These are phyloP conservation scores for Lysandra coridon DNA, from an alignment of 2,888 invertebrate genomes.

Conservation along the genomic window DNA sequence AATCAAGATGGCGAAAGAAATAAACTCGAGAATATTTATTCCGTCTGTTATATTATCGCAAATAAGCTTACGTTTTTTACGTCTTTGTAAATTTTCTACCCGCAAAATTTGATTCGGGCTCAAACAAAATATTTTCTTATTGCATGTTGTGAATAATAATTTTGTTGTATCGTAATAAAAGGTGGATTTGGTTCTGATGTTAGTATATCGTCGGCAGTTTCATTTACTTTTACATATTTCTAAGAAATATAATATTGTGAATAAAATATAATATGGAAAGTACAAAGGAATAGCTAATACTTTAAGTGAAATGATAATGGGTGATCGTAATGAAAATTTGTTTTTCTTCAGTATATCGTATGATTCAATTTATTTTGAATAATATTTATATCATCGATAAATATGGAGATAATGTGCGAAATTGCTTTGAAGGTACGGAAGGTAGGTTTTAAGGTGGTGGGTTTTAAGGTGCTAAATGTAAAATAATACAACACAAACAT, in stretches of 20 bases:
- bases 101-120: slow-evolving; percentile 57
- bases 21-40: slow-evolving; percentile 18
- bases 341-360: neutral
- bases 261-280: neutral
- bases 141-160: slow-evolving; percentile 31
- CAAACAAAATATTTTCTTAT: slow-evolving; percentile 37
- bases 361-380: neutral
- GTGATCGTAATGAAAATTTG: slow-evolving; percentile 9
- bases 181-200: slow-evolving; percentile 38
- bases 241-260: slow-evolving; percentile 34
- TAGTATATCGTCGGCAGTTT: slow-evolving; percentile 20
- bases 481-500: too few species aligned
- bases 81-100: slow-evolving; percentile 57
- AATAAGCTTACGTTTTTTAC: slow-evolving; percentile 49
- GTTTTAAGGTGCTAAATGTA: too few species aligned
- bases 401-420: neutral
- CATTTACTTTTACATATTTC: slow-evolving; percentile 37
- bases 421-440: neutral
- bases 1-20: neutral
- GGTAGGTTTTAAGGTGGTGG: too few species aligned
- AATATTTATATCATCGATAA: neutral
- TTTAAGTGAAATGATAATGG: slow-evolving; percentile 11
- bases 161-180: slow-evolving; percentile 45
- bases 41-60: slow-evolving; percentile 39
- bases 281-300: neutral